Conservation (phyloP, 2,888 invertebrate genomes). For the Acleris sparsana region DNA sequence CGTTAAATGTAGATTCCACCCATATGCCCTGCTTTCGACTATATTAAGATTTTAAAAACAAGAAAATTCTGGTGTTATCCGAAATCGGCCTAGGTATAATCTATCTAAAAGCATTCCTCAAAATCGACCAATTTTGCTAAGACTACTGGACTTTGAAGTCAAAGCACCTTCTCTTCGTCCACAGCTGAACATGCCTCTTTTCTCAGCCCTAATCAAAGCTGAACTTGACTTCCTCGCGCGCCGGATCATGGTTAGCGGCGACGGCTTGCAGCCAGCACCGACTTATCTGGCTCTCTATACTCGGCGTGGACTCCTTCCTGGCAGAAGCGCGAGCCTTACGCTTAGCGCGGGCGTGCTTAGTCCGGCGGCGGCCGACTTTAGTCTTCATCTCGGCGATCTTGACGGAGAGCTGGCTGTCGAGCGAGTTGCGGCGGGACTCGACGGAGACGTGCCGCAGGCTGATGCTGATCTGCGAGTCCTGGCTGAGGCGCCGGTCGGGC, state of each 20-base stretch:
- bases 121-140: no score
- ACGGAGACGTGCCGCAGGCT: conserved; percentile 92
- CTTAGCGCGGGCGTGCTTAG: conserved; percentile 73
- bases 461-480: conserved; percentile 89
- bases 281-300: conserved; percentile 91
- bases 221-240: conserved; percentile 79
- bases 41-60: no score
- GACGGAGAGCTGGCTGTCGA: conserved; percentile 93
- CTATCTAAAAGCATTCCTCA: no score
- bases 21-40: no score
- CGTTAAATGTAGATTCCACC: no score
- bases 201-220: conserved; percentile 65
- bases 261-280: conserved; percentile 86
- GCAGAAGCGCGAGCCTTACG: conserved; percentile 70
- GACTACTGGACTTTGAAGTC: no score
- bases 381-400: conserved; percentile 93
- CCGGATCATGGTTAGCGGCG: conserved; percentile 82
- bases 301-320: conserved; percentile 88
- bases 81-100: no score
- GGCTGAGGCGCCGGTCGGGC: conserved; percentile 84
- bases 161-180: no score
- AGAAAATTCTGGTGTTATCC: no score
- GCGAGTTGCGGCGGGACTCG: conserved; percentile 93
- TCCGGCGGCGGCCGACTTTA: conserved; percentile 83
- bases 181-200: neutral